Evolutionary conservation across 2,113 vertebrate species (phyloP).

Genomic region (Nothobranchius kuhntae): DNA sequence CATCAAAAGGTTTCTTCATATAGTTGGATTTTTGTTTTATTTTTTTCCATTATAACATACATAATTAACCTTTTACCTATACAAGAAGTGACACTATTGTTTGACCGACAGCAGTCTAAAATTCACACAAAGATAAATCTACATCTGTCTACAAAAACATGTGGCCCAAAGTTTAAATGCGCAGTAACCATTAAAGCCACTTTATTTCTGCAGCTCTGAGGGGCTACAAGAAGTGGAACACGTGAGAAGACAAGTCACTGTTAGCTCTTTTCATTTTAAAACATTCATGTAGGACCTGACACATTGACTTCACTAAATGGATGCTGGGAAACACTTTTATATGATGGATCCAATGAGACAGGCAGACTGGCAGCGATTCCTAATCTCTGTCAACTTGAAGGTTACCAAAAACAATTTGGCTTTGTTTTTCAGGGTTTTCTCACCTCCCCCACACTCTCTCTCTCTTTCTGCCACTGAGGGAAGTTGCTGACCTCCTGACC

Average conservation of each 20-base stretch:
- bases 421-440: slow-evolving; percentile 23
- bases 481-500: slow-evolving; percentile 24
- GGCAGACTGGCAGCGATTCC: slow-evolving; percentile 9
- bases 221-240: too few relatives aligned
- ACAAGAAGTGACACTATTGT: too few relatives aligned
- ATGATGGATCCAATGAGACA: slow-evolving; percentile 52
- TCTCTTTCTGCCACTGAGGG: slow-evolving; percentile 18
- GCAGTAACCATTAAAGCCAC: too few relatives aligned
- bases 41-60: too few relatives aligned
- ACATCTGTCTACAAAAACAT: too few relatives aligned
- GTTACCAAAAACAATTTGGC: slow-evolving; percentile 35
- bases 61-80: too few relatives aligned
- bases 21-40: too few relatives aligned
- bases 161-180: too few relatives aligned
- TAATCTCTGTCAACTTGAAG: slow-evolving; percentile 33
- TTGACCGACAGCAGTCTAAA: too few relatives aligned
- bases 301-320: slow-evolving; percentile 26
- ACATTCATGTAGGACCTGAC: neutral
- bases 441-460: slow-evolving; percentile 7
- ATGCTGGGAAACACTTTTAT: slow-evolving; percentile 46
- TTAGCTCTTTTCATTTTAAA: slow-evolving; percentile 19
- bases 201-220: too few relatives aligned
- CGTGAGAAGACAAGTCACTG: slow-evolving; percentile 11
- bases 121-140: too few relatives aligned
- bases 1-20: too few relatives aligned